Base-by-base conservation (phyloP, 2,797 vertebrate species). In the Setipinna tenuifilis region DNA sequence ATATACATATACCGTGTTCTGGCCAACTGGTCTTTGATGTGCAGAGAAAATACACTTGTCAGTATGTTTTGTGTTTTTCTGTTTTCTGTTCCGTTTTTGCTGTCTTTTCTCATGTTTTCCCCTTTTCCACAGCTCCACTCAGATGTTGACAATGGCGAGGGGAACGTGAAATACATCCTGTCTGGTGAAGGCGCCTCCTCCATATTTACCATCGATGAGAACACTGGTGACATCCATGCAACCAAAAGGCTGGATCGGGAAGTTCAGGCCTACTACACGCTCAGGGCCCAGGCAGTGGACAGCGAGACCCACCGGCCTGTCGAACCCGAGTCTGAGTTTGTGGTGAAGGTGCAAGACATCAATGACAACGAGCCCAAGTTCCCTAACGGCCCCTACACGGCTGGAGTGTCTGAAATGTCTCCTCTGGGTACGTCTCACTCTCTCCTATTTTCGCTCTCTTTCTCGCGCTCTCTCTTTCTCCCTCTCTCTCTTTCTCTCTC, bases 121-220 rank as follows among this genome's bases (percentile, higher is more conserved):
- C 28, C 35, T 93, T 92, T 91, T 89, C 92, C 93, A 93, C 95
- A 99, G 98, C 97, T 99, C 78, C 98, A 99, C 94, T 99, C 98
- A 81, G 98, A 99, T 90, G 96, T 98, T 94, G 98, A 99, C 94
- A 97, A 97, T 94, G 97, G 98, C 87, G 97, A 98, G 50, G 97
- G 97, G 89, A 97, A 97, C 89, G 97, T 99, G 93, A 98, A 98
- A 94, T 99, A 99, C 86, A 97, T 99, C 92, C 93, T 99, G 91
- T 95, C 96, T 23, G 98, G 98, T 0, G 98, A 99, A 91, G 98
- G 98, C 83, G 96, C 98, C 85, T 95, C 97, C 92, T 98, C 98
- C 92, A 98, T 99, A 94, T 99, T 99, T 94, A 98, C 97, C 94
- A 99, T 99, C 87, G 98, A 99, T 90, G 98, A 99, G 94, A 97